Conservation (phyloP, 2,113 vertebrate species). For the Hiodon alosoides region DNA sequence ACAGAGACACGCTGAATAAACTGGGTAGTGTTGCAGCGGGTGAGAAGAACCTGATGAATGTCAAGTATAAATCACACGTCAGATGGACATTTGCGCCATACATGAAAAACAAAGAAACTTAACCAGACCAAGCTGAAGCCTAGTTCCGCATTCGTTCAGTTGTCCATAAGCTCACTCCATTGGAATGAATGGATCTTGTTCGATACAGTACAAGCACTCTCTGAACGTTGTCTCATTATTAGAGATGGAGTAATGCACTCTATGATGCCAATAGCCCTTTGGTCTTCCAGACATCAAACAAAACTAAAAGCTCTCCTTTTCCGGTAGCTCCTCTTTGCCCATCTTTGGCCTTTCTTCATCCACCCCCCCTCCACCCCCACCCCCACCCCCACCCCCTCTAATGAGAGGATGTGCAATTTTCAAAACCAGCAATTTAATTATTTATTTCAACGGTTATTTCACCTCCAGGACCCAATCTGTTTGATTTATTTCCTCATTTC, state of each 20-base stretch:
- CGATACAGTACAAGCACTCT: slow-evolving; percentile 8
- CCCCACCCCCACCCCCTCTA: background rate
- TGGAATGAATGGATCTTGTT: slow-evolving; percentile 21
- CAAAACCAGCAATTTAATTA: slow-evolving; percentile 23
- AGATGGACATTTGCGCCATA: background rate
- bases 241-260: slow-evolving; percentile 3
- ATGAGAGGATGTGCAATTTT: background rate
- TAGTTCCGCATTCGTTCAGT: background rate
- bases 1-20: background rate
- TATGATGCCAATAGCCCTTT: slow-evolving; percentile 26
- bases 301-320: slow-evolving; percentile 22
- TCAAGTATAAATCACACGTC: background rate
- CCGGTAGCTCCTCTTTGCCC: background rate
- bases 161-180: background rate
- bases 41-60: background rate
- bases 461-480: slow-evolving; percentile 25
- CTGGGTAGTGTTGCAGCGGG: background rate
- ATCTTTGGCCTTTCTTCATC: background rate
- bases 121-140: background rate
- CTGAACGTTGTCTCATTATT: background rate
- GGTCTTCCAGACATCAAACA: slow-evolving; percentile 35
- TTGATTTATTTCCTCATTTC: slow-evolving; percentile 42
- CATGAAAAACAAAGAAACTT: background rate
- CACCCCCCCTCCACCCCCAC: background rate
- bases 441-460: slow-evolving; percentile 26